Evolutionary conservation across 1,140 invertebrate genomes (phyloP).

Genomic region (Nasonia vitripennis): DNA sequence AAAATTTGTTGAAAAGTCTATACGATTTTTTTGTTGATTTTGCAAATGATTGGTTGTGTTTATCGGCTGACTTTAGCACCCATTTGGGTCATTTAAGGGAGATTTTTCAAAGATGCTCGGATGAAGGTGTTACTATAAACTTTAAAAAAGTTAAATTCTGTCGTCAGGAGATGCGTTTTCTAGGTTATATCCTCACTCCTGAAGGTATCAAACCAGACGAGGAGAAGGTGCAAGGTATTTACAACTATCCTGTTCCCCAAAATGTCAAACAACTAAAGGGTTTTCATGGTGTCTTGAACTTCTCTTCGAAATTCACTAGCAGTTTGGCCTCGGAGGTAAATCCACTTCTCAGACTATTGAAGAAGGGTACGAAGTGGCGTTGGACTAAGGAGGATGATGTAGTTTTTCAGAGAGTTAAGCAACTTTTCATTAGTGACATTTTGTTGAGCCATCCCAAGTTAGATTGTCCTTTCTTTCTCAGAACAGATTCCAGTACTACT

Average conservation of each 20-base stretch:
- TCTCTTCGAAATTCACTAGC: background rate
- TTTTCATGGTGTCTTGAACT: slow-evolving; percentile 10
- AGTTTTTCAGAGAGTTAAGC: background rate
- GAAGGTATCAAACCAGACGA: slow-evolving; percentile 29
- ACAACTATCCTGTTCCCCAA: slow-evolving; percentile 28
- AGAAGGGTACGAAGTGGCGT: background rate
- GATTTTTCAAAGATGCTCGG: background rate
- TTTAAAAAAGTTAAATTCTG: slow-evolving; percentile 41
- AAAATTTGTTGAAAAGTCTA: background rate
- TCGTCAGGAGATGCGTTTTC: background rate
- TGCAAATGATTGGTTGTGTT: slow-evolving; percentile 24
- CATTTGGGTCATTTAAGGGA: too few relatives aligned
- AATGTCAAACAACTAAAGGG: slow-evolving; percentile 28
- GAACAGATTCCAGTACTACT: background rate
- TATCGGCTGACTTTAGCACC: background rate
- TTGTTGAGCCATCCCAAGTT: background rate
- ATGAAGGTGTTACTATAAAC: slow-evolving; percentile 29
- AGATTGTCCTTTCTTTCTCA: background rate
- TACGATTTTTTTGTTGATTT: slow-evolving; percentile 1
- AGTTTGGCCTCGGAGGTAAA: background rate
- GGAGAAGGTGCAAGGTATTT: slow-evolving; percentile 33
- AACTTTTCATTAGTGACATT: background rate
- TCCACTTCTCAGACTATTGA: background rate
- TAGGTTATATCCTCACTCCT: slow-evolving; percentile 27
- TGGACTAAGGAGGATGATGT: background rate